These are phyloP conservation scores for Calliphora vomitoria DNA, from an alignment of 2,888 invertebrate species.

Conservation along the genomic window DNA sequence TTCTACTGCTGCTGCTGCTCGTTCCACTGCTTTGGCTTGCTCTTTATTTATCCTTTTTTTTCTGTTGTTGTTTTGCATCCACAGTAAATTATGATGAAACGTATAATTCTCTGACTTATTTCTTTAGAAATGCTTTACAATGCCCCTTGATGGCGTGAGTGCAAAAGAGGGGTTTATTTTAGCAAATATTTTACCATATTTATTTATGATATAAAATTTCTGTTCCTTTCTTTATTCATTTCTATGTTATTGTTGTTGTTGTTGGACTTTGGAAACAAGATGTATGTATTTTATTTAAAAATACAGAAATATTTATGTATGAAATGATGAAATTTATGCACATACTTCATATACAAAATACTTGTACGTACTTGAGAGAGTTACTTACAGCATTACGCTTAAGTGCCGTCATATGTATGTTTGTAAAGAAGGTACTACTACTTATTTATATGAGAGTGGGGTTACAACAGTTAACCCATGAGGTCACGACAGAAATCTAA, in stretches of 20 bases:
- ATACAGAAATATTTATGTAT: neutral
- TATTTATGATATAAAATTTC: conserved; percentile 64
- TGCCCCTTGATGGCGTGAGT: neutral
- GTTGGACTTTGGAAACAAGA: conserved; percentile 34
- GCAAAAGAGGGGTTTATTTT: neutral
- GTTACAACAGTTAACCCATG: conserved; percentile 26
- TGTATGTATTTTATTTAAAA: conserved; percentile 44
- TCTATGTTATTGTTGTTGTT: conserved; percentile 3
- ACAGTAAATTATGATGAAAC: conserved; percentile 72
- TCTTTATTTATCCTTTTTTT: conserved; percentile 8
- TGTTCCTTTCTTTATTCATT: conserved; percentile 15
- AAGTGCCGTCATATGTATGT: conserved; percentile 66
- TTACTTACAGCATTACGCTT: conserved; percentile 73
- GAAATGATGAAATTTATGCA: conserved; percentile 70
- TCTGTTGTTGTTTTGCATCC: conserved; percentile 34
- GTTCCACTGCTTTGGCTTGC: neutral
- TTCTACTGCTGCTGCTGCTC: neutral
- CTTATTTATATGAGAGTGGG: neutral
- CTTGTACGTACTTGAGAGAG: conserved; percentile 73
- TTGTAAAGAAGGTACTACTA: conserved; percentile 16
- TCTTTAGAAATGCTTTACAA: conserved; percentile 56
- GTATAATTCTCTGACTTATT: conserved; percentile 69
- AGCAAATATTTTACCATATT: conserved; percentile 71
- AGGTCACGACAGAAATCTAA: neutral
- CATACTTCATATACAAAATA: conserved; percentile 72